A percentile compares a stretch with the other conserved stretches of the same genome.
These are phyloP conservation scores for Condylura cristata DNA, from an alignment of 2,113 vertebrate genomes.

Conservation along the genomic window DNA sequence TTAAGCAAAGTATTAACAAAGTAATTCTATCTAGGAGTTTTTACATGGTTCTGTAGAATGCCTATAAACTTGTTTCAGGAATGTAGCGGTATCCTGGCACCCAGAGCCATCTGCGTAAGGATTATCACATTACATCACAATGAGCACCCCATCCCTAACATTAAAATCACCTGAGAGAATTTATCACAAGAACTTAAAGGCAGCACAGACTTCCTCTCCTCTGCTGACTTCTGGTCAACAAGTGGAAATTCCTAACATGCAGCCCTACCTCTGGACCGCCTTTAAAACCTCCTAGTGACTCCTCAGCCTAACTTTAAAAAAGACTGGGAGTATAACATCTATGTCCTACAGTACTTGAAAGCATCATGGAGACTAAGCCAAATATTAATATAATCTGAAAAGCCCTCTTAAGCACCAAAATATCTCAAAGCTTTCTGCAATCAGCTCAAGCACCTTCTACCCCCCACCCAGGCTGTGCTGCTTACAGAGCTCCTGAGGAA, in stretches of 20 bases:
- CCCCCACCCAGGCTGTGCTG: slow-evolving; percentile 24
- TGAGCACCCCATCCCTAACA: slow-evolving; percentile 21
- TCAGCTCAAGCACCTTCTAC: slow-evolving; percentile 24
- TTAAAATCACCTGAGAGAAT: slow-evolving; percentile 6
- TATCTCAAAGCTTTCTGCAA: slow-evolving; percentile 46
- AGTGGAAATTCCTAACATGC: slow-evolving; percentile 58
- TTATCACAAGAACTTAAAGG: slow-evolving; percentile 8
- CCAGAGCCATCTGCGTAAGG: slow-evolving; percentile 52
- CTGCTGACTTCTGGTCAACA: slow-evolving; percentile 7
- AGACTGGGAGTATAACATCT: not conserved
- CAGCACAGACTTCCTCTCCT: not conserved
- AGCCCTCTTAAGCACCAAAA: not conserved
- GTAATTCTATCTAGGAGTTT: not conserved
- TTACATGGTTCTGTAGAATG: not conserved
- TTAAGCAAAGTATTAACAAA: slow-evolving; percentile 36
- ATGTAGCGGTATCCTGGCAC: slow-evolving; percentile 49
- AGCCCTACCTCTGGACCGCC: slow-evolving; percentile 53
- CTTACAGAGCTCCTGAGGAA: slow-evolving; percentile 42
- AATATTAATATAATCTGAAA: slow-evolving; percentile 60
- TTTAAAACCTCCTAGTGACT: slow-evolving; percentile 40
- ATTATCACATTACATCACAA: not conserved
- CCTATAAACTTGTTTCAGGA: slow-evolving; percentile 1
- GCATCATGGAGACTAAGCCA: slow-evolving; percentile 44
- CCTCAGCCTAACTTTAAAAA: slow-evolving; percentile 48
- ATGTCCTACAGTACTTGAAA: slow-evolving; percentile 6